phyloP scores from a whole-genome alignment of 1,140 invertebrate species.

The Neodiprion virginianus region DNA sequence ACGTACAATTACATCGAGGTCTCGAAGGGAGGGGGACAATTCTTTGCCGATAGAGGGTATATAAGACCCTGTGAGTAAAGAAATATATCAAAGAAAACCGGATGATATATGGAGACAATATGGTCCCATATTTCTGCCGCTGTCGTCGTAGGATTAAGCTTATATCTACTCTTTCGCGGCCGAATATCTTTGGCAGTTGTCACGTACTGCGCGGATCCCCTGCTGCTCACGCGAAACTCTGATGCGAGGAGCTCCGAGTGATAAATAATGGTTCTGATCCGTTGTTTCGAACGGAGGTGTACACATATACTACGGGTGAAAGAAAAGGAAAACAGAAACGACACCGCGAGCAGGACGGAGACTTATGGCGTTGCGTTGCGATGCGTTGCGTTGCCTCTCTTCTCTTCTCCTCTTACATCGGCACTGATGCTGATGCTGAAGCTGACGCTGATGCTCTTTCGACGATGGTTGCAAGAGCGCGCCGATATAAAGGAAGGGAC shows the following conservation, averaged over 20 bases:
- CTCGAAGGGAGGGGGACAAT: background rate
- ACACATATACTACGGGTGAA: background rate
- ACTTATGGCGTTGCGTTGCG: constrained; percentile 39
- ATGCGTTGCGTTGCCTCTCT: constrained; percentile 27
- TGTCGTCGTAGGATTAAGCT: constrained; percentile 43
- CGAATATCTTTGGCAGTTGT: constrained; percentile 47
- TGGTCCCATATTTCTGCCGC: constrained; percentile 43
- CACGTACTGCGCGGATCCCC: constrained; percentile 30
- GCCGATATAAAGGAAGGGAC: constrained; percentile 7
- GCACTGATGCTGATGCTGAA: background rate
- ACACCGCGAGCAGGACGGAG: constrained; percentile 38
- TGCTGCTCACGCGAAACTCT: constrained; percentile 21
- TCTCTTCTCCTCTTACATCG: constrained; percentile 46
- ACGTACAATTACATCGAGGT: background rate
- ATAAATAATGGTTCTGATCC: constrained; percentile 42
- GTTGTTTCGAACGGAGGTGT: constrained; percentile 20
- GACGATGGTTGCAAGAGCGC: constrained; percentile 3
- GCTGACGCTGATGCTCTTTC: background rate
- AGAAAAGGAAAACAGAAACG: background rate
- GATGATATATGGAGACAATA: constrained; percentile 46
- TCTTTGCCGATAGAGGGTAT: background rate
- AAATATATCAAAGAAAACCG: constrained; percentile 33
- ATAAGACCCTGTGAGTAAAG: constrained; percentile 13
- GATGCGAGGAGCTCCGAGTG: constrained; percentile 15
- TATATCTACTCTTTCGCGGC: constrained; percentile 37